Conservation (phyloP, 2,113 vertebrate genomes). For the Malurus elegans region DNA sequence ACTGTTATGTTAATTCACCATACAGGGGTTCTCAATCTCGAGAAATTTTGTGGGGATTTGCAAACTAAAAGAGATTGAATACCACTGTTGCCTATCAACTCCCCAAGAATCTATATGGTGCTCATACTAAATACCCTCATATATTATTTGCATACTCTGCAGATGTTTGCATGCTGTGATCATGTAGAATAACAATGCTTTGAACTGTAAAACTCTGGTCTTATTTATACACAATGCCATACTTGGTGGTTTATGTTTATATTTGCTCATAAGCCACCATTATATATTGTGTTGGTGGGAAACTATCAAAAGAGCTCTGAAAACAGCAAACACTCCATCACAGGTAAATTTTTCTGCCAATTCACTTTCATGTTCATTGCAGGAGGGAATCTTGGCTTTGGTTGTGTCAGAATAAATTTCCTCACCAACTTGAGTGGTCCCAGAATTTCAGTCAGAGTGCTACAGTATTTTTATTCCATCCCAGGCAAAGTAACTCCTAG, state of each 20-base stretch:
- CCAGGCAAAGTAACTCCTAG: neutral
- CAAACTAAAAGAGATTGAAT: conserved; percentile 15
- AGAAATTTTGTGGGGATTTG: neutral
- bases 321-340: conserved; percentile 19
- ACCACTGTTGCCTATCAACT: neutral
- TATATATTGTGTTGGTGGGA: neutral
- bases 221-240: conserved; percentile 35
- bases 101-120: conserved; percentile 9
- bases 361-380: conserved; percentile 12
- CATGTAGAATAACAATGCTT: conserved; percentile 14
- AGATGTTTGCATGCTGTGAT: conserved; percentile 39
- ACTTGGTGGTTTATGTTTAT: conserved; percentile 15
- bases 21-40: neutral
- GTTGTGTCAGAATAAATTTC: neutral
- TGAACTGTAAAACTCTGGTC: neutral
- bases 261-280: conserved; percentile 19
- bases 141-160: conserved; percentile 29
- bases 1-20: neutral
- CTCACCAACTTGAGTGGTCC: neutral
- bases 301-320: conserved; percentile 11
- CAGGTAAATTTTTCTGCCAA: conserved; percentile 24
- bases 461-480: neutral
- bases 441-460: neutral
- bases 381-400: neutral
- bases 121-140: conserved; percentile 7